phyloP scores from a whole-genome alignment of 2,113 vertebrate genomes.

The Eulemur rufifrons region DNA sequence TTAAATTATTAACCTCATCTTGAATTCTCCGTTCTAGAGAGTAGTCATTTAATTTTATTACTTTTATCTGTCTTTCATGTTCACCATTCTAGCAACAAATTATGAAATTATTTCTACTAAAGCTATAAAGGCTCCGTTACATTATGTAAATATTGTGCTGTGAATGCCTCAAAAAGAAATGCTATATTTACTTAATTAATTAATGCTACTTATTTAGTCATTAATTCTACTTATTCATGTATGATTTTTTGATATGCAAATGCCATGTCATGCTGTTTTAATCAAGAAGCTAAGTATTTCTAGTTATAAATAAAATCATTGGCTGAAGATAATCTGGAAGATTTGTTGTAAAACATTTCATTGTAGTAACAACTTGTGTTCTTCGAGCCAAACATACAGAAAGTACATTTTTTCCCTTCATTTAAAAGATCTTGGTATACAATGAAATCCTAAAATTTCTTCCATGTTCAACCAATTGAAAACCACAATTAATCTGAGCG shows the following conservation, averaged over 20 bases:
- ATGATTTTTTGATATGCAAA: not conserved
- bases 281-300: not conserved
- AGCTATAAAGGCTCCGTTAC: not conserved
- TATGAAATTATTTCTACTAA: not conserved
- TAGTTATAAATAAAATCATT: not conserved
- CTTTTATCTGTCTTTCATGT: constrained; percentile 5
- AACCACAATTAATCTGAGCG: not conserved
- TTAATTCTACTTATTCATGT: not conserved
- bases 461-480: not conserved
- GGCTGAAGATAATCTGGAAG: not conserved
- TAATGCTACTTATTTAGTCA: not conserved
- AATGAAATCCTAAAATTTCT: not conserved
- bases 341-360: not conserved
- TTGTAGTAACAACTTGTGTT: not conserved
- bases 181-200: not conserved
- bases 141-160: not conserved
- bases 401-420: not conserved
- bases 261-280: not conserved
- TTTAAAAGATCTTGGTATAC: not conserved
- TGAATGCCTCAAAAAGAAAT: not conserved
- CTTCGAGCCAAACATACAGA: not conserved
- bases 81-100: not conserved
- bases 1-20: not conserved
- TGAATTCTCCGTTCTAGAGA: not conserved
- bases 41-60: not conserved